These are phyloP conservation scores for Euwallacea fornicatus DNA, from an alignment of 1,140 invertebrate species.

Conservation along the genomic window DNA sequence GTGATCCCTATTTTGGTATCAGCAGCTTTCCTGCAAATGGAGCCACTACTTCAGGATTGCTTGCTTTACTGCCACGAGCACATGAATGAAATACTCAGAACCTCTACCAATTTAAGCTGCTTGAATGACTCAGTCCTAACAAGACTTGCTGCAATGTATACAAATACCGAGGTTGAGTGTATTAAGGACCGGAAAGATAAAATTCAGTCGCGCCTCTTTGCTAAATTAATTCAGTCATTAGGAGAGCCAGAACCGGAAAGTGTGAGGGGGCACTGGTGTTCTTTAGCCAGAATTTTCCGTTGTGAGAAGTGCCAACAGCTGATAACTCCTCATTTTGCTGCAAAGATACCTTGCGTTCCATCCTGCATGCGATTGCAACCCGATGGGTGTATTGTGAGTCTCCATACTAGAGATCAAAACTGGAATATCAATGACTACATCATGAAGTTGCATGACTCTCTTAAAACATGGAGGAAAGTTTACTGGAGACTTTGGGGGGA, in stretches of 20 bases:
- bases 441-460: conserved; percentile 69
- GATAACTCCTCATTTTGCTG: conserved; percentile 63
- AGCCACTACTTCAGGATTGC: conserved; percentile 79
- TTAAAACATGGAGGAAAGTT: conserved; percentile 85
- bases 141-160: conserved; percentile 77
- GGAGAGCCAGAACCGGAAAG: conserved; percentile 71
- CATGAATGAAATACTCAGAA: conserved; percentile 77
- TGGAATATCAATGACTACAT: conserved; percentile 88
- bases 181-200: conserved; percentile 80
- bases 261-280: conserved; percentile 74
- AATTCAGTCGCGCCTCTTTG: conserved; percentile 79
- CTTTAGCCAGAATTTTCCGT: conserved; percentile 69
- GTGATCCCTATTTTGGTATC: conserved; percentile 91
- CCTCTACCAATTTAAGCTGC: conserved; percentile 76
- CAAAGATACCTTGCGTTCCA: conserved; percentile 67
- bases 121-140: conserved; percentile 77
- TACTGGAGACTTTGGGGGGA: conserved; percentile 93
- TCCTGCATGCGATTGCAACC: conserved; percentile 69
- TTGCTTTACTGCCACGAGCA: conserved; percentile 78
- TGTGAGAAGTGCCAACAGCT: conserved; percentile 59
- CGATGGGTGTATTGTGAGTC: conserved; percentile 67
- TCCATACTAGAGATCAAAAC: conserved; percentile 69
- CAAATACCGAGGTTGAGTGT: conserved; percentile 74
- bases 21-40: conserved; percentile 93
- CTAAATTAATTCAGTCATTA: conserved; percentile 76